Base-by-base conservation (phyloP, 2,113 vertebrate genomes). In the Ictalurus punctatus region DNA sequence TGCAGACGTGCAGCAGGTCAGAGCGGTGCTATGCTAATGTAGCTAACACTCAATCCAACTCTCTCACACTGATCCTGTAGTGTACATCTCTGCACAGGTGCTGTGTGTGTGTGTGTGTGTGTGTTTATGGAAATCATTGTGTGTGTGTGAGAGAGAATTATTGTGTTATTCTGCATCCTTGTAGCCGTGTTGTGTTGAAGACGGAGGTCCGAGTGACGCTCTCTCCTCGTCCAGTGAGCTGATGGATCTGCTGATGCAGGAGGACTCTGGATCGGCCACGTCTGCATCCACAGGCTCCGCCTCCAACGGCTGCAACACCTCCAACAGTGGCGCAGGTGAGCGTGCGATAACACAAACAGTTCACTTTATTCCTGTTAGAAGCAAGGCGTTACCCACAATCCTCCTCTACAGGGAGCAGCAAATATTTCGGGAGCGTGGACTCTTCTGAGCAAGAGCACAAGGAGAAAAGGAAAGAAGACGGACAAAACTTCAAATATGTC, bases 391-490 rank as follows among this genome's bases (percentile, higher is more conserved):
- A 58, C 30, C 61, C 71, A 67, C 74, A 84, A 79, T 0, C 14
- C 14, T 84, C 4, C 74, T n/a, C 37, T 65, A 23, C 34, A 96
- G 98, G 97, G 69, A 97, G 97, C 90, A 97, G 97, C 95, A 97
- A 97, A 84, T 99, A 97, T 92, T 98, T 98, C 0, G 97, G 97
- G 84, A 98, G 97, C 54, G 87, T 97, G 0, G 97, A 98, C 91
- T 98, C 97, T 4, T 97, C 97, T 10, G 97, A 98, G 91, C 97
- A 97, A 1, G 95, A 97, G 82, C 95, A 94, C 87, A 95, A 94
- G 86, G 90, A 65, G 65, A 91, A 90, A 1, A 90, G 90, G 30
- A 88, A 86, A 83, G 94, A 90, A 0, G 95, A 95, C 0, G 92
- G 93, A 0, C 92, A 95, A 27, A 94, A 91, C 74, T 93, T 97